Base-by-base conservation (phyloP, 2,797 vertebrate species). In the Macropodus opercularis region DNA sequence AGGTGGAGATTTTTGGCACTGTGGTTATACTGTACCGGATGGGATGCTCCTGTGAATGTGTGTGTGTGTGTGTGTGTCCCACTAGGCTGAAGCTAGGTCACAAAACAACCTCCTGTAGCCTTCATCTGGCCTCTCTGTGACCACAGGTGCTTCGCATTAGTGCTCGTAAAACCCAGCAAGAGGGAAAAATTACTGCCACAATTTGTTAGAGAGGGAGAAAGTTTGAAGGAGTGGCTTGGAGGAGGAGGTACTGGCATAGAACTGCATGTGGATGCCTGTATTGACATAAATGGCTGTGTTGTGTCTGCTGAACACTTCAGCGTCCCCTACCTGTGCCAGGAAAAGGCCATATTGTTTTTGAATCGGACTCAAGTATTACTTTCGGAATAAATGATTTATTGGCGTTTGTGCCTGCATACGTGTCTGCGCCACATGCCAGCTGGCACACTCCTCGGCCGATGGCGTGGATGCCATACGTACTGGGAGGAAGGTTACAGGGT, bases 131-230 rank as follows among this genome's bases (percentile, higher is more conserved):
- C 86, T 79, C 78, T 71, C 43, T 86, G 80, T 83, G 77, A 73
- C 85, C 89, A 91, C 91, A 93, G 91, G 92, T 92, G 90, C 89
- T 92, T 90, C 73, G 84, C 85, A 92, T 93, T 93, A 92, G 38
- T 43, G 78, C 84, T 91, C 81, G 69, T 92, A 92, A 91, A 92
- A 90, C 58, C 80, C 75, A 81, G 75, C 35, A 41, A 89, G 77
- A 89, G 87, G 85, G 84, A 85, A 89, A 91, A 90, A 87, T 87
- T 81, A 92, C 87, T 79, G 85, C 90, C 83, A 80, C 89, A 84
- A 86, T 90, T 91, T 90, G 87, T 89, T 79, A 73, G 50, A 62
- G 78, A 44, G 47, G 65, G 52, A 49, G 56, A 38, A n/a, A 68
- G 8, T 27, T 26, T 26, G 24, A 26, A 7, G 24, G 24, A 7